Base-by-base conservation (phyloP, 2,113 vertebrate species). In the Ailuropoda melanoleuca region DNA sequence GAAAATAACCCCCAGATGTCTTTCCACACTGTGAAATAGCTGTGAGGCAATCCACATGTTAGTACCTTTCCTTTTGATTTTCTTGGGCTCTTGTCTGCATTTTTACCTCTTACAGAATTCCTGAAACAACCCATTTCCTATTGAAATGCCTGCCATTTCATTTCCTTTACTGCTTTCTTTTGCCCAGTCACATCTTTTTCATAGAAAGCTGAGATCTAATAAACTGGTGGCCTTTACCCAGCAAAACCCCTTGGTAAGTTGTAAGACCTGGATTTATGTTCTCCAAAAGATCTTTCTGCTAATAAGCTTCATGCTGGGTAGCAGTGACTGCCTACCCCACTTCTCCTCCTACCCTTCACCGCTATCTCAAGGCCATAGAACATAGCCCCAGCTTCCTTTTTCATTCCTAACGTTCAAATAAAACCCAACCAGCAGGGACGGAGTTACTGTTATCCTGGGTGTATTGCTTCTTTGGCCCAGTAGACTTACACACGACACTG, bases 81-180 rank as follows among this genome's bases (percentile, higher is more conserved):
- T 90, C 31, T 90, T 85, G 34, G 26, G 86, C 46, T 89, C 66
- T 68, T 56, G 39, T 80, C 72, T 80, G 23, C 39, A 62, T 60
- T 60, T 70, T 85, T 89, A 86, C 58, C 34, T 90, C 95, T 43
- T 85, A 87, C 48, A 93, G 58, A 23, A 82, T 77, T 87, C 88
- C 26, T 48, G 23, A 85, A 96, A 92, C 15, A 88, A 95, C 90
- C 34, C 24, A 82, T 66, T 94, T 88, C 48, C 23, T 78, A 86
- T 39, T 68, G 26, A 94, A 92, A 39, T 18, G 3, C 23, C n/a
- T 48, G 78, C 34, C 88, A 70, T 82, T 95, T 93, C 5, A 77
- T 88, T 85, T 95, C 87, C 75, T 78, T 96, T 80, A 68, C 2
- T 89, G 72, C 56, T 88, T 87, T 87, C 46, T 93, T 92, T 92